A percentile compares a stretch with the other conserved stretches of the same genome.
These are phyloP conservation scores for Poecilobothrus nobilitatus DNA, from an alignment of 2,888 invertebrate genomes.

Conservation along the genomic window DNA sequence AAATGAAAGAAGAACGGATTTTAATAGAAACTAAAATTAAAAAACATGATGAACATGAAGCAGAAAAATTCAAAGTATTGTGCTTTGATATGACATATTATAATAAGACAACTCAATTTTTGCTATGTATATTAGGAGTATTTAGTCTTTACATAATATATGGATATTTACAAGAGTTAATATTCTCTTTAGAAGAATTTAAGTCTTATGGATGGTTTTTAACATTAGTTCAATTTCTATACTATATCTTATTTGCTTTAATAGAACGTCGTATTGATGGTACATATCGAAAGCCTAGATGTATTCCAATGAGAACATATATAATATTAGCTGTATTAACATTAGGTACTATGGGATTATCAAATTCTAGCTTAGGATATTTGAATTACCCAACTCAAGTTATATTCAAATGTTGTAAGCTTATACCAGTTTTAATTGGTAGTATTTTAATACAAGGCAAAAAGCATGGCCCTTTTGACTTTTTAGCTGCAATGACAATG, in stretches of 20 bases:
- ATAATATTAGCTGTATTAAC: slow-evolving; percentile 75
- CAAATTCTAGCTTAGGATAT: slow-evolving; percentile 88
- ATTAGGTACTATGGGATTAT: slow-evolving; percentile 85
- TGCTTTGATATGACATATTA: slow-evolving; percentile 60
- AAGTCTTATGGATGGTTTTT: slow-evolving; percentile 86
- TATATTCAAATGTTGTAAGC: slow-evolving; percentile 95
- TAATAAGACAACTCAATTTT: slow-evolving; percentile 57
- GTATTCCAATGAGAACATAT: slow-evolving; percentile 78
- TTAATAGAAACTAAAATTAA: slow-evolving; percentile 11
- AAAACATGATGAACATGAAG: slow-evolving; percentile 12
- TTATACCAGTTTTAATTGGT: slow-evolving; percentile 91
- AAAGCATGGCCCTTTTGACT: slow-evolving; percentile 72
- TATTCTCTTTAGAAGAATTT: slow-evolving; percentile 84
- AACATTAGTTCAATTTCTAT: slow-evolving; percentile 83
- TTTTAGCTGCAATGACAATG: slow-evolving; percentile 76
- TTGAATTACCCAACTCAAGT: slow-evolving; percentile 95
- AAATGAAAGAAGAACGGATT: neutral
- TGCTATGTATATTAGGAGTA: slow-evolving; percentile 67
- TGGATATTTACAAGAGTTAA: slow-evolving; percentile 85
- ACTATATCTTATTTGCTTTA: slow-evolving; percentile 72
- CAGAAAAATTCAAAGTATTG: slow-evolving; percentile 51
- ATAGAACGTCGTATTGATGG: slow-evolving; percentile 55
- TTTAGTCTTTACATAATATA: slow-evolving; percentile 83
- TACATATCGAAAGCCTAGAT: slow-evolving; percentile 52
- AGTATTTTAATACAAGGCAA: slow-evolving; percentile 88